Percentiles rank a stretch among this genome's conserved stretches.
Evolutionary conservation across 1,140 invertebrate genomes (phyloP).

Genomic region (Calliopsis andreniformis): DNA sequence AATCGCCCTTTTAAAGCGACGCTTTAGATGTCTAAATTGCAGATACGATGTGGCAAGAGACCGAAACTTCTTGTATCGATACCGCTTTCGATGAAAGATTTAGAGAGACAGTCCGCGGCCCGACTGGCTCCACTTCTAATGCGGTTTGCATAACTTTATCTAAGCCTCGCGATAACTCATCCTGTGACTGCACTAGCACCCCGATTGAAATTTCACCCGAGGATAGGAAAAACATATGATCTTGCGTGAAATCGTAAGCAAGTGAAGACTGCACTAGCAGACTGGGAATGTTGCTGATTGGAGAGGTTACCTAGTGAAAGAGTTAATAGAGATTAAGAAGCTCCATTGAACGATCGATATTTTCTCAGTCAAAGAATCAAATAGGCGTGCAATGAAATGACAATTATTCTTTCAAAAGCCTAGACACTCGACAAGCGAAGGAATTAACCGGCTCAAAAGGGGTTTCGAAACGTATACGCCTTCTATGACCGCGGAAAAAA

Average conservation of each 20-base stretch:
- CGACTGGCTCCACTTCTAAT: constrained; percentile 28
- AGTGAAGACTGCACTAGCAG: not conserved
- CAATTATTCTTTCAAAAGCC: constrained; percentile 15
- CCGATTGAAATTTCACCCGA: constrained; percentile 12
- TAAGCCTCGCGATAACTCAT: constrained; percentile 31
- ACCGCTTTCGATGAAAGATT: constrained; percentile 18
- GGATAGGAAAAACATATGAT: not conserved
- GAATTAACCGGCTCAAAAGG: constrained; percentile 46
- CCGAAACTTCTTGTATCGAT: constrained; percentile 36
- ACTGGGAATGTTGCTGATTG: no score
- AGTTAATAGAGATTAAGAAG: no score
- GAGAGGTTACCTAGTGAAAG: no score
- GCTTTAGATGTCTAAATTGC: constrained; percentile 44
- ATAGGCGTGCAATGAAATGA: constrained; percentile 4
- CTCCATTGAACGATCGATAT: not conserved
- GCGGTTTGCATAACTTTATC: constrained; percentile 41
- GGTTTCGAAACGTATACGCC: constrained; percentile 51
- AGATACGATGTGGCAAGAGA: constrained; percentile 40
- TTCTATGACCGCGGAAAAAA: constrained; percentile 52
- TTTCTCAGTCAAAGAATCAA: not conserved
- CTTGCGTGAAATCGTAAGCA: not conserved
- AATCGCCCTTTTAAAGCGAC: constrained; percentile 32
- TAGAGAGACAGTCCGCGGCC: not conserved
- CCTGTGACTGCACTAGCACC: not conserved
- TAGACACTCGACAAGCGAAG: constrained; percentile 2